Evolutionary conservation across 2,888 invertebrate species (phyloP).

Genomic region (Athetis lepigone): DNA sequence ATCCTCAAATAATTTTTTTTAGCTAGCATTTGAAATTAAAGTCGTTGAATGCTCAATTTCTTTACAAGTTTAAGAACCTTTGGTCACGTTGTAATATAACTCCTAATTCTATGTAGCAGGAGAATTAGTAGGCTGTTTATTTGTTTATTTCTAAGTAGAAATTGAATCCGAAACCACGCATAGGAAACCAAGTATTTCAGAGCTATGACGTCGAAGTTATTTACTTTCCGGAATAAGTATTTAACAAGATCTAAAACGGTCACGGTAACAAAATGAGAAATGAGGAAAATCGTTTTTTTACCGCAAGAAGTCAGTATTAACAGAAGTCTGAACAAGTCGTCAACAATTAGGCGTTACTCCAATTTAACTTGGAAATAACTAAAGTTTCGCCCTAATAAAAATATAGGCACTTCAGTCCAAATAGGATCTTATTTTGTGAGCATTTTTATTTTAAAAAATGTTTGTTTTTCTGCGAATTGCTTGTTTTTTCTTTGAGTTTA

Average conservation of each 20-base stretch:
- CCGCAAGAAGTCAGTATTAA: conserved; percentile 71
- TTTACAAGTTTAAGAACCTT: too few relatives aligned
- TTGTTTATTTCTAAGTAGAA: conserved; percentile 42
- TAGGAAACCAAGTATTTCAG: conserved; percentile 16
- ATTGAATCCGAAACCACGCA: conserved; percentile 38
- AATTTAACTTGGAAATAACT: conserved; percentile 83
- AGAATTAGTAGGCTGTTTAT: conserved; percentile 38
- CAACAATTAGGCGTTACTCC: conserved; percentile 74
- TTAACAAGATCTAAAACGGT: conserved; percentile 15
- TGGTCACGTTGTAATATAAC: conserved; percentile 37
- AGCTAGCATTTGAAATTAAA: too few relatives aligned
- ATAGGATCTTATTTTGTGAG: conserved; percentile 46
- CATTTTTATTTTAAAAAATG: conserved; percentile 35
- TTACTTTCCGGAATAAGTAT: neutral
- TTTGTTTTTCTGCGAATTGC: conserved; percentile 38
- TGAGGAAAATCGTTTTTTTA: conserved; percentile 56
- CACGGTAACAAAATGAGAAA: conserved; percentile 34
- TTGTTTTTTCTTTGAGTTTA: conserved; percentile 27
- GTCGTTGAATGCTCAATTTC: too few relatives aligned
- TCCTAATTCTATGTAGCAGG: neutral
- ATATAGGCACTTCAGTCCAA: conserved; percentile 51
- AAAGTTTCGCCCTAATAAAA: conserved; percentile 72
- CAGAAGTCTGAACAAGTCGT: conserved; percentile 65
- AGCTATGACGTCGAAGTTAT: neutral
- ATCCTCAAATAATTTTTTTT: too few relatives aligned